A percentile compares a stretch with the other conserved stretches of the same genome.
Conservation (phyloP, 2,113 vertebrate species). For the Syngnathoides biaculeatus region DNA sequence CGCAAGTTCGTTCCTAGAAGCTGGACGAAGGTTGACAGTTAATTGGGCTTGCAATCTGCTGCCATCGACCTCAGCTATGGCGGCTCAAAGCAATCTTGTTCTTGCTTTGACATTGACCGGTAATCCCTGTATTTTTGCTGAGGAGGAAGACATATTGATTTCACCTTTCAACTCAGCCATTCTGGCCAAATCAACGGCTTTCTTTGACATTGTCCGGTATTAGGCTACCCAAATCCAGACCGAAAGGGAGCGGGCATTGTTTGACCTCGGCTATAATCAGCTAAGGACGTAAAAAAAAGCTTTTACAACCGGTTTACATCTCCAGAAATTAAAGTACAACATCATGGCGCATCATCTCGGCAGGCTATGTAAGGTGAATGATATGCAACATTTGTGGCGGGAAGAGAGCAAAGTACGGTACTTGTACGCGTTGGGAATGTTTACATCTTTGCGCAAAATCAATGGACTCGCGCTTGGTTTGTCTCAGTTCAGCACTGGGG, state of each 20-base stretch:
- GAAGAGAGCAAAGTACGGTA: slow-evolving; percentile 19
- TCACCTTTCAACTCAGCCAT: neutral
- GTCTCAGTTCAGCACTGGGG: neutral
- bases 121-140: neutral
- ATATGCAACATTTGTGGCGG: neutral
- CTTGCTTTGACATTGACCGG: neutral
- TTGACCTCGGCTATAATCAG: neutral
- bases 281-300: neutral
- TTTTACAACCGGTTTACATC: neutral
- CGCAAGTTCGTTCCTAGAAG: neutral
- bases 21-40: neutral
- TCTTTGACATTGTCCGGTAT: neutral
- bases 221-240: neutral
- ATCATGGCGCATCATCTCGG: neutral
- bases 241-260: neutral
- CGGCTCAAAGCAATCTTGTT: neutral
- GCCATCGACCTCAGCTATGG: neutral
- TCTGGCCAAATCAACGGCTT: neutral
- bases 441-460: slow-evolving; percentile 5
- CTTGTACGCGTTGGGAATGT: slow-evolving; percentile 10
- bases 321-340: neutral
- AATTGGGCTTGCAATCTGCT: neutral
- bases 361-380: slow-evolving; percentile 2
- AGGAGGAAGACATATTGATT: neutral
- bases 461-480: neutral